A percentile compares a stretch with the other conserved stretches of the same genome.
phyloP scores from a whole-genome alignment of 2,888 invertebrate species.

The Cylloceria caligata region DNA sequence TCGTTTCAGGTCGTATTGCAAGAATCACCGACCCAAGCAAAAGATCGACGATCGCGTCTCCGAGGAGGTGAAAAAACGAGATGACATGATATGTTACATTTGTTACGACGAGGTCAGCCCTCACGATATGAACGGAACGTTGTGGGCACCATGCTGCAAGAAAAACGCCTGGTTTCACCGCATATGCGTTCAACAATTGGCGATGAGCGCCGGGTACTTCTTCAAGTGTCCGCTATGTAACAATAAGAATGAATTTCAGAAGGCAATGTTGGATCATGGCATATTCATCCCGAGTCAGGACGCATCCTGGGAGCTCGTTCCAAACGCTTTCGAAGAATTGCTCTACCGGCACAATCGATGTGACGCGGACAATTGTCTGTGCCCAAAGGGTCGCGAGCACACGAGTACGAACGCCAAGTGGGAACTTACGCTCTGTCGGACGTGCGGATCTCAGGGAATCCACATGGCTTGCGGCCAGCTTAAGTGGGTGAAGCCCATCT shows the following conservation, averaged over 20 bases:
- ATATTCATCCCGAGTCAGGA: slow-evolving; percentile 94
- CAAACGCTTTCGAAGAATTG: slow-evolving; percentile 91
- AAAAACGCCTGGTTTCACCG: slow-evolving; percentile 92
- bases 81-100: slow-evolving; percentile 87
- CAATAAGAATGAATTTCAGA: slow-evolving; percentile 88
- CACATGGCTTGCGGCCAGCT: slow-evolving; percentile 85
- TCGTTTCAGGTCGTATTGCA: slow-evolving; percentile 88
- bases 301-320: slow-evolving; percentile 93
- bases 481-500: slow-evolving; percentile 81
- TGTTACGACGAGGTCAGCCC: slow-evolving; percentile 88
- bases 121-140: slow-evolving; percentile 84
- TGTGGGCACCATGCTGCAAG: slow-evolving; percentile 92
- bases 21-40: slow-evolving; percentile 87
- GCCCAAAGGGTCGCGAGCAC: slow-evolving; percentile 86
- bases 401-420: slow-evolving; percentile 84
- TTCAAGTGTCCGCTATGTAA: slow-evolving; percentile 94
- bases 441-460: slow-evolving; percentile 86
- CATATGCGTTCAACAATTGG: slow-evolving; percentile 90
- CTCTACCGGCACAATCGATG: slow-evolving; percentile 88
- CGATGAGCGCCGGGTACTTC: slow-evolving; percentile 92
- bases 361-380: slow-evolving; percentile 87
- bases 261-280: slow-evolving; percentile 88
- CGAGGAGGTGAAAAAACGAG: slow-evolving; percentile 72
- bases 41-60: slow-evolving; percentile 82
- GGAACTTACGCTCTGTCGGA: slow-evolving; percentile 86